A percentile compares a stretch with the other conserved stretches of the same genome.
Conservation (phyloP, 2,888 invertebrate genomes). For the Drosophila rellima region DNA sequence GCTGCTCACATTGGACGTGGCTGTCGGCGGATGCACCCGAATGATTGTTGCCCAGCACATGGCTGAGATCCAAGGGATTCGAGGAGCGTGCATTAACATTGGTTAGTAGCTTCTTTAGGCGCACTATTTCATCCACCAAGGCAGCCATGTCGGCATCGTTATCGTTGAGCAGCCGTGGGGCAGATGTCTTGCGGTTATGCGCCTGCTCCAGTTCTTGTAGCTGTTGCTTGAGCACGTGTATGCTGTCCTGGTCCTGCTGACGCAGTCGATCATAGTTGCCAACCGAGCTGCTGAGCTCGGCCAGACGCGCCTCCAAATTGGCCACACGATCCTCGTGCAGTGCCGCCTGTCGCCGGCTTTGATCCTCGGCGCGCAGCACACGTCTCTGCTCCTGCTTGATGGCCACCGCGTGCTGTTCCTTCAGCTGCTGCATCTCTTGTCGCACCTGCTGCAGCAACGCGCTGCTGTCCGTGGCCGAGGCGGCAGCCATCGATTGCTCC, state of each 20-base stretch:
- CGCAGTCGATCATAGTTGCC: slow-evolving; percentile 91
- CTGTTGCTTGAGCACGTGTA: slow-evolving; percentile 87
- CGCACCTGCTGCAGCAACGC: slow-evolving; percentile 88
- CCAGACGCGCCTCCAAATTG: slow-evolving; percentile 90
- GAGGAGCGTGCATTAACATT: slow-evolving; percentile 88
- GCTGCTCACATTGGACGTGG: slow-evolving; percentile 89
- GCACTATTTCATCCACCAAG: slow-evolving; percentile 89
- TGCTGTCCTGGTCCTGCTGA: slow-evolving; percentile 90
- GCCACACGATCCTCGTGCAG: slow-evolving; percentile 92
- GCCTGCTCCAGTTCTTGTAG: slow-evolving; percentile 73
- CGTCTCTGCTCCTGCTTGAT: slow-evolving; percentile 91
- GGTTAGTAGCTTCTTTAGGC: slow-evolving; percentile 88
- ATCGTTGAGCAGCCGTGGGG: slow-evolving; percentile 79
- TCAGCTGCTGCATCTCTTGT: slow-evolving; percentile 90
- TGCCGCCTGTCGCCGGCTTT: slow-evolving; percentile 89
- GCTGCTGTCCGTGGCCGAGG: slow-evolving; percentile 82
- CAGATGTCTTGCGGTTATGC: slow-evolving; percentile 38
- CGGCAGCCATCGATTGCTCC: slow-evolving; percentile 81
- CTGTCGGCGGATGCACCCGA: slow-evolving; percentile 57
- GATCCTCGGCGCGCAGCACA: slow-evolving; percentile 90
- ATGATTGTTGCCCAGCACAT: slow-evolving; percentile 86
- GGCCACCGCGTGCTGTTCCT: slow-evolving; percentile 90
- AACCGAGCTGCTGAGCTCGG: slow-evolving; percentile 92
- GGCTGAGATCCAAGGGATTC: slow-evolving; percentile 88
- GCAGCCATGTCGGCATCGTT: slow-evolving; percentile 86